phyloP scores from a whole-genome alignment of 1,140 invertebrate genomes.

The Diachasmimorpha longicaudata region DNA sequence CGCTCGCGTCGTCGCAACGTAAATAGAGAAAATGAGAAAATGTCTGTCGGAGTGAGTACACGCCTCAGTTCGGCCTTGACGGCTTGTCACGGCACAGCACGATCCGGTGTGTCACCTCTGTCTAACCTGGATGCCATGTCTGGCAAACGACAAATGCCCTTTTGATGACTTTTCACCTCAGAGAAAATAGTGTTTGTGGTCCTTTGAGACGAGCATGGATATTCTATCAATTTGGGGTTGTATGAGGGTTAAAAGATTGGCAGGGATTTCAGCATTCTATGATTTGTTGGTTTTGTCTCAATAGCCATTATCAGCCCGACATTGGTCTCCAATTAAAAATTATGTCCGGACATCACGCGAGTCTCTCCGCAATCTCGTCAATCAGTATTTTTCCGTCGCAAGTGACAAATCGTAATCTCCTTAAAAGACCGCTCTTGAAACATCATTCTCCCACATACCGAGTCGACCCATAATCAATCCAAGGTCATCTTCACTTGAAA shows the following conservation, averaged over 20 bases:
- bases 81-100: constrained; percentile 25
- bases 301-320: no score
- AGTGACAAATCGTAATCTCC: neutral
- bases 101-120: constrained; percentile 30
- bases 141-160: neutral
- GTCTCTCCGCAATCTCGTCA: no score
- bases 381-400: no score
- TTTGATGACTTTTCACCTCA: neutral
- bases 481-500: neutral
- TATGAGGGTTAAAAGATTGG: neutral
- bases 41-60: constrained; percentile 35
- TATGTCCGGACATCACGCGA: no score
- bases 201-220: neutral
- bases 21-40: constrained; percentile 39
- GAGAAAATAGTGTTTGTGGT: neutral
- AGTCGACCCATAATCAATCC: neutral
- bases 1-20: constrained; percentile 32
- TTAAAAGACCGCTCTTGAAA: neutral
- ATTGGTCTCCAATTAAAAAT: no score
- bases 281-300: no score
- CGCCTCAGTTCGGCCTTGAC: constrained; percentile 31
- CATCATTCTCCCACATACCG: neutral
- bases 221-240: neutral
- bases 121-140: constrained; percentile 7
- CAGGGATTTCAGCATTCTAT: no score